Evolutionary conservation across 1,140 invertebrate species (phyloP).

Genomic region (Stratiolaelaps scimitus): DNA sequence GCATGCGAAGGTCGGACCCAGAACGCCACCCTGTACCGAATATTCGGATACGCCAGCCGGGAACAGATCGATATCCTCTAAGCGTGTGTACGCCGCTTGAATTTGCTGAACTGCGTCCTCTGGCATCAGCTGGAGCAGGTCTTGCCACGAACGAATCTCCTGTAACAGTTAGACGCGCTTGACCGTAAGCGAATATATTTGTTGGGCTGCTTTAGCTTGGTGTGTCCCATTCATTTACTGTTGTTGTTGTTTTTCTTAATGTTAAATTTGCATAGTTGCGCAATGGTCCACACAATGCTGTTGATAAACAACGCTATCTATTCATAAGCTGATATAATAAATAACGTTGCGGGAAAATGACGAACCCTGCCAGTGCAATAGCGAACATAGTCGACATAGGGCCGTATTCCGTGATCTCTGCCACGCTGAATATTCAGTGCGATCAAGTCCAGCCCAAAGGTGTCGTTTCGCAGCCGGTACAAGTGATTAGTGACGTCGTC

Average conservation of each 20-base stretch:
- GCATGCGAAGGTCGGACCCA: constrained; percentile 85
- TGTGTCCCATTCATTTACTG: too few species aligned
- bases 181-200: neutral
- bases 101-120: constrained; percentile 17
- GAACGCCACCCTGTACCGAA: constrained; percentile 58
- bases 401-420: constrained; percentile 42
- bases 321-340: neutral
- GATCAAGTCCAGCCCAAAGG: constrained; percentile 39
- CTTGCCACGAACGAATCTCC: neutral
- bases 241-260: too few species aligned
- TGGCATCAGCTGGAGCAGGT: constrained; percentile 4
- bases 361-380: constrained; percentile 15
- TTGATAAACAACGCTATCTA: too few species aligned
- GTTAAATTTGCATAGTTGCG: too few species aligned
- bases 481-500: constrained; percentile 84
- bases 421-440: constrained; percentile 42
- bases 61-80: constrained; percentile 74
- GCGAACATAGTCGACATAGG: constrained; percentile 34
- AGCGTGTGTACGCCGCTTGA: neutral
- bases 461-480: constrained; percentile 41
- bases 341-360: neutral
- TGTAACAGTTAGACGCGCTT: neutral
- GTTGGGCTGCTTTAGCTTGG: too few species aligned
- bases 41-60: constrained; percentile 90
- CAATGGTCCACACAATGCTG: too few species aligned